phyloP scores from a whole-genome alignment of 2,113 vertebrate species.

The Paracanthobrama guichenoti region DNA sequence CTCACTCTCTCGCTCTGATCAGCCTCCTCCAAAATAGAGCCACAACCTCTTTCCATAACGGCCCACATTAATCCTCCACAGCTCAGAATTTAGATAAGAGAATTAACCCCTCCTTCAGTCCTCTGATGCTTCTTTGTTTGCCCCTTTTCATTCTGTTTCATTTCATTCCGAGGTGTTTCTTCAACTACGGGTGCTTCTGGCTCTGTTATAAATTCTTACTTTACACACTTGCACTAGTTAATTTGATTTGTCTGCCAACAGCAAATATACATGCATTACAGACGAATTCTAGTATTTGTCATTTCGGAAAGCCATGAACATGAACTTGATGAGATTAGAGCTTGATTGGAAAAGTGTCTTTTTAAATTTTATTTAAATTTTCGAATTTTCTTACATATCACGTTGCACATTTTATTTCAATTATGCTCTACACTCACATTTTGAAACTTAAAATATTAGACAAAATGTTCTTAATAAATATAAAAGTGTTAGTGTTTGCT shows the following conservation, averaged over 20 bases:
- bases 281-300: background rate
- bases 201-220: background rate
- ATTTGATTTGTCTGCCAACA: background rate
- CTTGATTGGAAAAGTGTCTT: background rate
- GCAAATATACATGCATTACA: background rate
- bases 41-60: conserved; percentile 41
- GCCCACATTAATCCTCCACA: conserved; percentile 40
- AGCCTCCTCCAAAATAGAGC: conserved; percentile 24
- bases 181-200: background rate
- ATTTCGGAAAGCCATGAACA: background rate
- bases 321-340: background rate
- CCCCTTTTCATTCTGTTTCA: conserved; percentile 43
- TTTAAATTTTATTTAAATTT: too few species aligned
- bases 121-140: conserved; percentile 26
- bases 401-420: background rate
- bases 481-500: too few species aligned
- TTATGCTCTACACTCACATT: background rate
- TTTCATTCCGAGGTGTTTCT: background rate
- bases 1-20: conserved; percentile 30
- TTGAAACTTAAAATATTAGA: background rate
- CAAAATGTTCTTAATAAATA: too few species aligned
- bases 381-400: background rate
- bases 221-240: background rate
- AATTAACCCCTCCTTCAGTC: conserved; percentile 56
- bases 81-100: conserved; percentile 55